Evolutionary conservation across 2,113 vertebrate genomes (phyloP).

Genomic region (Phalacrocorax pelagicus): DNA sequence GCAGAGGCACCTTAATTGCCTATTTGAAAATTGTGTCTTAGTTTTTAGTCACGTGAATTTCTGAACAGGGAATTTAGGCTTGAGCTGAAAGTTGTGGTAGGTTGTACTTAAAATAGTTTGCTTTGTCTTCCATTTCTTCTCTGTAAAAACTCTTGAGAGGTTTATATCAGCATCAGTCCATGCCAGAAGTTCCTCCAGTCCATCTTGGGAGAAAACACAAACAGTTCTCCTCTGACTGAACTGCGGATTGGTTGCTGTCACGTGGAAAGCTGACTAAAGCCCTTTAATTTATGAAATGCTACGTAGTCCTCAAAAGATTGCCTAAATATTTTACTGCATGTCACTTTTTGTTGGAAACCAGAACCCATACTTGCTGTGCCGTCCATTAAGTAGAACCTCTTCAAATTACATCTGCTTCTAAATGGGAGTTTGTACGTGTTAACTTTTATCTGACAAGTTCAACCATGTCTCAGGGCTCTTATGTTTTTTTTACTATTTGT

Average conservation of each 20-base stretch:
- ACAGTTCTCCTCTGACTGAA: background rate
- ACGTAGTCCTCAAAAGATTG: background rate
- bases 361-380: background rate
- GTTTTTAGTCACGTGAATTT: background rate
- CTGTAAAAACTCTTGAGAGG: background rate
- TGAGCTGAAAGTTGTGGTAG: background rate
- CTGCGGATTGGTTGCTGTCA: background rate
- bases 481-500: background rate
- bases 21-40: background rate
- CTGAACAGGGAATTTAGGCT: background rate
- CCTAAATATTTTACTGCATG: constrained; percentile 56
- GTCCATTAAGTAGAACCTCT: constrained; percentile 21
- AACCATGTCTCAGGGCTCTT: background rate
- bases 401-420: constrained; percentile 18
- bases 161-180: constrained; percentile 22
- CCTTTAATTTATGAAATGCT: constrained; percentile 53
- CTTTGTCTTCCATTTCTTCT: constrained; percentile 14
- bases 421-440: background rate
- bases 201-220: constrained; percentile 37
- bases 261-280: constrained; percentile 12
- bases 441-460: constrained; percentile 20
- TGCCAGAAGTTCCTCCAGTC: constrained; percentile 3
- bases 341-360: constrained; percentile 64
- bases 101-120: constrained; percentile 14
- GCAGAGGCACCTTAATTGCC: background rate